phyloP scores from a whole-genome alignment of 2,797 vertebrate species.

The Eupleurogrammus muticus region DNA sequence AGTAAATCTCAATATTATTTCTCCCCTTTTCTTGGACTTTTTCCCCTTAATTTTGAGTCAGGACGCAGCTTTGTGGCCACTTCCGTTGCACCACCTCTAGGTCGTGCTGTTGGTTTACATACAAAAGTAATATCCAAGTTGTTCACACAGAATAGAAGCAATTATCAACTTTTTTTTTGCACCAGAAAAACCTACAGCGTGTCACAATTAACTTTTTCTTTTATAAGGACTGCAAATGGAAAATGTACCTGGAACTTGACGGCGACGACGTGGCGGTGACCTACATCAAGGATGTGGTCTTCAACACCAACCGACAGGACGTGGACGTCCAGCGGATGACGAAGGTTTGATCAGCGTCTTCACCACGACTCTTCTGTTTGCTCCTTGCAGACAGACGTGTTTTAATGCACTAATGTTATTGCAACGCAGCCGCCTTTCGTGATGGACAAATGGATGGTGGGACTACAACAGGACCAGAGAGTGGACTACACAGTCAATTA shows the following conservation, averaged over 20 bases:
- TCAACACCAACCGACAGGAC: conserved; percentile 91
- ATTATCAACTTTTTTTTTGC: conserved; percentile 58
- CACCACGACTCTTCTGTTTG: conserved; percentile 19
- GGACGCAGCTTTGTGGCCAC: conserved; percentile 35
- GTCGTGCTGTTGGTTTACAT: conserved; percentile 85
- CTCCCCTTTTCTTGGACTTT: too few relatives aligned
- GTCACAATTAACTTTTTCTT: conserved; percentile 28
- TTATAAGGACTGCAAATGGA: conserved; percentile 98
- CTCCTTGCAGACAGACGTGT: background rate
- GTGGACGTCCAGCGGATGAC: conserved; percentile 93
- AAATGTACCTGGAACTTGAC: conserved; percentile 99
- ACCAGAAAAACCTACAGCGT: conserved; percentile 27
- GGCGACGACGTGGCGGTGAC: conserved; percentile 96
- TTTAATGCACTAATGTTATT: conserved; percentile 28
- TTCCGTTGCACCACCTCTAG: conserved; percentile 77
- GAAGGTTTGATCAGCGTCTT: too few relatives aligned
- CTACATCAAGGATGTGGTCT: conserved; percentile 98
- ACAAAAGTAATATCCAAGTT: conserved; percentile 42
- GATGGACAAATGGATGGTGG: conserved; percentile 98
- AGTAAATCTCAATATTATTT: too few relatives aligned
- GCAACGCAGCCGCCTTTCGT: conserved; percentile 94
- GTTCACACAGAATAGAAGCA: conserved; percentile 29
- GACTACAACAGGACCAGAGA: conserved; percentile 87
- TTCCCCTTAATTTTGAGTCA: too few relatives aligned
- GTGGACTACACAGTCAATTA: conserved; percentile 94